Evolutionary conservation across 2,797 vertebrate genomes (phyloP), one percentile per base, ranked within the genome.

Genomic region (Thaleichthys pacificus): DNA sequence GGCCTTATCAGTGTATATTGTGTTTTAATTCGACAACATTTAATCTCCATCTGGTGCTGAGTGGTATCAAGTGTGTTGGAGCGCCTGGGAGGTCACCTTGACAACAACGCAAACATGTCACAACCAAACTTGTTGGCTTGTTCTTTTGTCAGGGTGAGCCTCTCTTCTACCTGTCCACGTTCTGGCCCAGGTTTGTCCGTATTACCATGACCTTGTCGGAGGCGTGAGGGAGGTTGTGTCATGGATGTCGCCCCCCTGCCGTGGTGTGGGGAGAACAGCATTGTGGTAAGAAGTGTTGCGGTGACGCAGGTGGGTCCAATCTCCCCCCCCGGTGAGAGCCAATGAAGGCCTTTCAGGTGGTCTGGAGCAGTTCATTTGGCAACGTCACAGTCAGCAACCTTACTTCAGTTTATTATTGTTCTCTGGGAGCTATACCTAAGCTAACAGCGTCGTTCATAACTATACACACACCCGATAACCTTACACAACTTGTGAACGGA

Each of bases 1-100:
- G 86, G 82, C 75, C 82, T 94, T 91, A 94, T 94, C 91, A 94
- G 89, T 91, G 81, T 78, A 84, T 80, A 93, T 93, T 93, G 93
- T 93, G 85, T 91, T 89, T 80, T 85, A 86, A 82, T 85, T 81
- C 80, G 57, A 79, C 68, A 80, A 80, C 83, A 77, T 83, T 87
- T 85, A 68, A 79, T 90, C 85, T 83, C 86, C 81, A 85, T 83
- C 80, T 82, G 77, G 84, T 84, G 77, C 83, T 85, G 82, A 88
- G 84, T 26, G 21, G 66, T 65, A 78, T 84, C 84, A 73, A 69
- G 78, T 65, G 78, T 77, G 75, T 85, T 87, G 69, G 84, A 85
- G 78, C 64, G 66, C 26, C 78, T 72, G 70, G 74, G 58, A 80
- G 91, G 91, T 88, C 89, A 90, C 86, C 74, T 74, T 77, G 69